Percentiles rank a stretch among this genome's conserved stretches.
Conservation (phyloP, 2,888 invertebrate genomes). For the Amiota minor region DNA sequence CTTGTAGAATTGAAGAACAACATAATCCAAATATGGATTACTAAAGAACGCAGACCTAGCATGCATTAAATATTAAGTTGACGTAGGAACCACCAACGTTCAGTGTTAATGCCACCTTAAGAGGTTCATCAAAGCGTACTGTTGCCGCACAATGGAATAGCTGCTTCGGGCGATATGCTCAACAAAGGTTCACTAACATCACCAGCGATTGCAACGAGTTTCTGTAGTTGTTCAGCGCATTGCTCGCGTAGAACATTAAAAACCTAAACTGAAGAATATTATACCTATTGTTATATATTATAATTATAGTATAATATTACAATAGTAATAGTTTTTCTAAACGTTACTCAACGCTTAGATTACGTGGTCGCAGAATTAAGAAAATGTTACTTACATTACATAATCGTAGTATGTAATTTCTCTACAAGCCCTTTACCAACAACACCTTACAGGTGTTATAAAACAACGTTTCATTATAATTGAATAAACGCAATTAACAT, state of each 20-base stretch:
- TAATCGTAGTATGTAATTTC: conserved; percentile 87
- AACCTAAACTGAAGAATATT: conserved; percentile 42
- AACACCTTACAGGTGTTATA: conserved; percentile 77
- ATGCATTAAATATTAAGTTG: conserved; percentile 80
- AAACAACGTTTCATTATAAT: too few species aligned
- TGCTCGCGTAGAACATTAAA: conserved; percentile 55
- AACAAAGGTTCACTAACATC: conserved; percentile 56
- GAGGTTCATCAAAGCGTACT: conserved; percentile 85
- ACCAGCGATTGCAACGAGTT: conserved; percentile 62
- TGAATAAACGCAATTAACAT: too few species aligned
- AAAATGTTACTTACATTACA: conserved; percentile 85
- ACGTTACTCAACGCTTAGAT: conserved; percentile 78
- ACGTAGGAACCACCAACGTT: conserved; percentile 79
- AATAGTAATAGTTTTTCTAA: conserved; percentile 75
- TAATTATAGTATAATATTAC: not conserved
- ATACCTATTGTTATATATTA: not conserved
- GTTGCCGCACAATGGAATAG: conserved; percentile 85
- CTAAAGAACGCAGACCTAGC: conserved; percentile 92
- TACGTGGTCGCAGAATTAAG: conserved; percentile 83
- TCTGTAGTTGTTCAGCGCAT: conserved; percentile 59
- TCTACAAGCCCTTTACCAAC: conserved; percentile 92
- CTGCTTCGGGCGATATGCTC: conserved; percentile 55
- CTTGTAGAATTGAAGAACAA: conserved; percentile 80
- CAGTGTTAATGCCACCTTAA: conserved; percentile 78
- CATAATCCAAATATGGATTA: conserved; percentile 82